Conservation (phyloP, 2,888 invertebrate species). For the Tromatobia lineatoria region DNA sequence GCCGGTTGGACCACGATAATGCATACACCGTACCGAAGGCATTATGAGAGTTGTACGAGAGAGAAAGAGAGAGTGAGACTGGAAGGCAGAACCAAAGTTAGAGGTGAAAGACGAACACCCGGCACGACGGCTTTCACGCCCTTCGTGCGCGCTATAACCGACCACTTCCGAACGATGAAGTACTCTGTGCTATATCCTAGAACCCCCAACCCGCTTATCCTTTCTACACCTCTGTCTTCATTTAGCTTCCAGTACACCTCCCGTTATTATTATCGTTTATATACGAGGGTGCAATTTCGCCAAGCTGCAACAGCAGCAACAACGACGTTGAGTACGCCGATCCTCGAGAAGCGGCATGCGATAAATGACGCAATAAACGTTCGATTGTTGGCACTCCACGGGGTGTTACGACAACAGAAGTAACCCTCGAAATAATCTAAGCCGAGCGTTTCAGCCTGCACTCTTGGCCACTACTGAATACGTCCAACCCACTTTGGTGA, state of each 20-base stretch:
- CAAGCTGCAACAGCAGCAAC: conserved; percentile 48
- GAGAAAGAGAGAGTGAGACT: background rate
- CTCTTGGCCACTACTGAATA: conserved; percentile 1
- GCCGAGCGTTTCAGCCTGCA: conserved; percentile 24
- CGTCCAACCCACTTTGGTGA: background rate
- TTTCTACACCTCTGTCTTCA: conserved; percentile 47
- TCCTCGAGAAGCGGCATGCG: conserved; percentile 62
- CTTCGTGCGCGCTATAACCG: conserved; percentile 41
- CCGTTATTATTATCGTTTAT: conserved; percentile 65
- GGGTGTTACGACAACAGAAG: conserved; percentile 61
- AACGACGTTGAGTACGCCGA: conserved; percentile 26
- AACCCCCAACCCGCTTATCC: conserved; percentile 12
- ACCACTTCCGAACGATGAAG: conserved; percentile 61
- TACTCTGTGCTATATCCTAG: conserved; percentile 35
- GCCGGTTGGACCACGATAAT: conserved; percentile 33
- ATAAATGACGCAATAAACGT: conserved; percentile 75
- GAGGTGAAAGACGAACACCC: conserved; percentile 64
- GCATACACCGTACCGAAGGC: conserved; percentile 8
- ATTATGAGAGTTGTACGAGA: conserved; percentile 1
- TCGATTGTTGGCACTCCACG: conserved; percentile 72
- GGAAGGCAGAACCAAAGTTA: background rate
- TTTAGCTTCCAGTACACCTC: conserved; percentile 52
- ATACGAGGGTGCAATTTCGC: conserved; percentile 46
- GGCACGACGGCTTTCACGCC: conserved; percentile 66
- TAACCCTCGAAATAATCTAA: conserved; percentile 59